Evolutionary conservation across 2,113 vertebrate genomes (phyloP), one percentile per base, ranked within the genome.

Genomic region (Nerophis ophidion): DNA sequence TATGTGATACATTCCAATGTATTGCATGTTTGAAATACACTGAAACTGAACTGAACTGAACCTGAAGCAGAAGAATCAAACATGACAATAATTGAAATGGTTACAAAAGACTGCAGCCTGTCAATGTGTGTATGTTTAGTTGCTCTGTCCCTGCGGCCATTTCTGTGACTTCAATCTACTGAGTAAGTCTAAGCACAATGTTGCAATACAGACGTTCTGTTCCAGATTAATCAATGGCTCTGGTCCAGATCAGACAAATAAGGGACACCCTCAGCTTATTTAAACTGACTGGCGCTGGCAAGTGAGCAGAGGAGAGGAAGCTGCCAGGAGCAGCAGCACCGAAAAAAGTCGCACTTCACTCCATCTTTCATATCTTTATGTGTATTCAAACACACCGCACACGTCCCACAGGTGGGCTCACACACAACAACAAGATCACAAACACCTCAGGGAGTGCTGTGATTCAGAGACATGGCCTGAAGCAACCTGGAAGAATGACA

Each of bases 231-330:
- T 74, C 38, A 7, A 48, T 73, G 76, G 70, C 64, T 48, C 62
- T 66, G 72, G 56, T 74, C 77, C 75, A 79, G 65, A 81, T 77
- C 67, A 79, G 69, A 81, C 76, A 75, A 63, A 67, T 53, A 57
- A 65, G 63, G 53, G 61, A 52, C 67, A 75, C 68, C 61, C 76
- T 65, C 66, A 13, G 76, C 71, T 17, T 6, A 75, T 68, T 77
- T 79, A 80, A 80, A 84, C 78, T 74, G 78, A 73, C 61, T 60
- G 38, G 74, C 63, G 49, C 35, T 38, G 61, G 48, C 40, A 34
- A 70, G 64, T 57, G 63, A 72, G 51, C 54, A 50, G 52, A 61
- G 56, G 56, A 65, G 57, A 35, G 8, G 64, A 19, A 35, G 63
- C 61, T 74, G 72, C 66, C 68, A 76, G 65, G 40, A 60, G 57